These are phyloP conservation scores for Hystrix cristata DNA, from an alignment of 2,113 vertebrate genomes.

Conservation along the genomic window DNA sequence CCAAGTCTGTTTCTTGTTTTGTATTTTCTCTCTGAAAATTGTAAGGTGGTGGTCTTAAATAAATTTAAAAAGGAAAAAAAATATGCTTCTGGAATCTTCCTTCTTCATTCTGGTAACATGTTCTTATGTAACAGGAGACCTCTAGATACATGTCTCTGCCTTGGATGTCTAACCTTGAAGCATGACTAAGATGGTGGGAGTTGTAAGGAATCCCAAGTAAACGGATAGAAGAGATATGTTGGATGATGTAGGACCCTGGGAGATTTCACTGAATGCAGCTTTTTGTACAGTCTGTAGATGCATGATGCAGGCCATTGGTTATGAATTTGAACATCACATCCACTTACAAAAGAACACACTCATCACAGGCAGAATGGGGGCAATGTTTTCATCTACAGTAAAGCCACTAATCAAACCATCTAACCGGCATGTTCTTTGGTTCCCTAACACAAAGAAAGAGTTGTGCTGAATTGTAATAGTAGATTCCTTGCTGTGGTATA, in stretches of 20 bases:
- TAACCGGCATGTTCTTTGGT: neutral
- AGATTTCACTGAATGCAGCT: neutral
- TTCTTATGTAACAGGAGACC: neutral
- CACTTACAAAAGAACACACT: neutral
- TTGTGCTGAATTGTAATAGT: neutral
- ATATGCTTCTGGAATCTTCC: neutral
- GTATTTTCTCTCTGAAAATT: conserved; percentile 87
- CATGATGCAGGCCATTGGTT: neutral
- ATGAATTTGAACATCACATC: neutral
- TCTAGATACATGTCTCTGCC: neutral
- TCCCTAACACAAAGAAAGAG: neutral
- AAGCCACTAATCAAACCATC: neutral
- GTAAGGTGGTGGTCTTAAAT: conserved; percentile 87
- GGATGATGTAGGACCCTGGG: neutral
- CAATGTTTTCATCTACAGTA: neutral
- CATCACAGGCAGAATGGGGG: neutral
- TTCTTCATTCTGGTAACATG: neutral
- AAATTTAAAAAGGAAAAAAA: conserved; percentile 85
- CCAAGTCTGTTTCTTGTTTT: conserved; percentile 88
- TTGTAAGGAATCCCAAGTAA: neutral
- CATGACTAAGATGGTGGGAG: neutral
- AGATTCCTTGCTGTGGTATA: neutral
- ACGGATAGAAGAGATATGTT: neutral
- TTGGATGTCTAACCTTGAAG: neutral
- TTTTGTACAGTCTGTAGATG: neutral